Evolutionary conservation across 1,140 invertebrate species (phyloP), one percentile per base, ranked within the genome.

Genomic region (Aphaenogaster ashmeadi): DNA sequence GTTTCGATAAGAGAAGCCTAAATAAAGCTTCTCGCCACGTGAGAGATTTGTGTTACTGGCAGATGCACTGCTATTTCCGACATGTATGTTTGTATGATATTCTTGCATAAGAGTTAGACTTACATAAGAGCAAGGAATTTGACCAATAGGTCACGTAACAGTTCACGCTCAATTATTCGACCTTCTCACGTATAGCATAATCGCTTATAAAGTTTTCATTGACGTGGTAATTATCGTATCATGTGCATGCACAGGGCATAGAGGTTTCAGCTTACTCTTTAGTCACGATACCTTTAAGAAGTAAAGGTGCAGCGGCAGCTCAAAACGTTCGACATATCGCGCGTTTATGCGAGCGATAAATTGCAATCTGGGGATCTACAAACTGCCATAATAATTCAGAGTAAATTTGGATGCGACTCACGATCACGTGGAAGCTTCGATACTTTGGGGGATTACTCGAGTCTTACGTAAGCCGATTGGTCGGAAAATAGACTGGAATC

Each of bases 401-500:
- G 41, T 60, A 74, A 58, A 74, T 84, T 60, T 74, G 67, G 67
- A 44, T n/a, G 41, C 15, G 5, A 83, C n/a, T 7, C 15, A 36
- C 27, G 71, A 38, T 38, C 27, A 38, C 38, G 36, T 13, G 13
- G 2, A 54, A 33, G 50, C 18, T 60, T 58, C 13, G 41, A 74
- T 74, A 74, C 18, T 56, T 41, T 50, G 41, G 38, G 21, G 13
- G 21, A 84, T 84, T 33, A 27, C 27, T 72, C 9, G 79, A 15
- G 54, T 33, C 54, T 84, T 84, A 62, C 69, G 54, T 75, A 74
- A 84, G 54, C 44, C 38, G 38, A 84, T 75, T 36, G 54, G 54
- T 74, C 54, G n/a, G 13, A 60, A 84, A 84, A 84, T 84, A 84
- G 41, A 74, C 27, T 21, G 11, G 27, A 60, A 60, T 84, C 27